Base-by-base conservation (phyloP, 2,797 vertebrate genomes). In the Perdix hodgsoniae region DNA sequence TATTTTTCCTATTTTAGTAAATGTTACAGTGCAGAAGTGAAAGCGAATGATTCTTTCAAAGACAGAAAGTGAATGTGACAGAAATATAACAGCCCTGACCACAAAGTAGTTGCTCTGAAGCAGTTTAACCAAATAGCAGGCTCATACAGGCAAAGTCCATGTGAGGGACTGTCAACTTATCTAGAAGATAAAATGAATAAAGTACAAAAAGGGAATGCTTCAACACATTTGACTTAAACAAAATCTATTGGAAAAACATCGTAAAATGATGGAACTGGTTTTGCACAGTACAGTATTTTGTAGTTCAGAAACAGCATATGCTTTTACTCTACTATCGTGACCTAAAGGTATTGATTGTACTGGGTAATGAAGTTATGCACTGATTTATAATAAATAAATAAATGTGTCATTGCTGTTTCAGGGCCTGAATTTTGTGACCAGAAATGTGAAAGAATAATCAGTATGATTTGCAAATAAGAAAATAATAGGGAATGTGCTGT, bases 11-110 rank as follows among this genome's bases (percentile, higher is more conserved):
- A 49, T 91, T 94, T 96, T 81, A 78, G 75, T 90, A 82, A 89
- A 76, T 59, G 7, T 88, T 35, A 86, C 86, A 83, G 91, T 60
- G 87, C 71, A 95, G 96, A 96, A 94, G 94, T 94, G 95, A 96
- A 96, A 95, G 57, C 88, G 45, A 79, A 50, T 79, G 23, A 64
- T 93, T 42, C 70, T 72, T 65, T 90, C 66, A 88, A 88, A 79
- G 31, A 33, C 35, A 76, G 84, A 83, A 91, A 87, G 47, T 86
- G 49, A 81, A 86, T 19, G 59, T 86, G 86, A 73, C 69, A 84
- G 91, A 89, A 96, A 84, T 45, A 37, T 78, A 95, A 89, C 79
- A 63, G 59, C 39, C 24, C 17, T 95, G 74, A 91, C 72, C 92
- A 79, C 90, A 93, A 83, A 90, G 31, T 83, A 78, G 65, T 70